Conservation (phyloP, 2,113 vertebrate species). For the Hippoglossus stenolepis region DNA sequence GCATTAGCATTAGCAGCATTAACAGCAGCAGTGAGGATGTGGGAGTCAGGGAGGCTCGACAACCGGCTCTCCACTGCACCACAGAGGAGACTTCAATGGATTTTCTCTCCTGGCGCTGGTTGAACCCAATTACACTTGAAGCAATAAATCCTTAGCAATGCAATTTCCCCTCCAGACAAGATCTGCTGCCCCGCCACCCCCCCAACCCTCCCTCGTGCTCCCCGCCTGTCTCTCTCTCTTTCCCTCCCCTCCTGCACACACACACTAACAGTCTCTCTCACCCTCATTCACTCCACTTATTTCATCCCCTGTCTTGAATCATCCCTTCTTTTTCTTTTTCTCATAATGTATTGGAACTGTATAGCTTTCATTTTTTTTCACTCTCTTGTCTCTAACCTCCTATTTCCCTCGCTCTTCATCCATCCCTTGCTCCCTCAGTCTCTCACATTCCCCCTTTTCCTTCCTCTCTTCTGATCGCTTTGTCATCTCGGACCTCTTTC, state of each 20-base stretch:
- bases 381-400: conserved; percentile 14
- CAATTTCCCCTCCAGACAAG: conserved; percentile 80
- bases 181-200: conserved; percentile 53
- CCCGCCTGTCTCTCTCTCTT: background rate
- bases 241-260: conserved; percentile 27
- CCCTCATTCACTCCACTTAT: conserved; percentile 27
- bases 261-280: conserved; percentile 7
- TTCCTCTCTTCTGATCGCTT: background rate
- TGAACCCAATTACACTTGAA: conserved; percentile 84
- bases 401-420: conserved; percentile 25
- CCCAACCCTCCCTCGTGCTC: conserved; percentile 8
- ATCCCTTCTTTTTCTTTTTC: background rate
- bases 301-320: conserved; percentile 28
- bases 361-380: conserved; percentile 6
- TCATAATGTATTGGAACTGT: conserved; percentile 3
- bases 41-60: conserved; percentile 51
- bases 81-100: conserved; percentile 70
- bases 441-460: conserved; percentile 21
- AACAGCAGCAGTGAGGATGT: conserved; percentile 20
- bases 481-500: background rate
- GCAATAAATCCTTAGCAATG: conserved; percentile 84
- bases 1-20: background rate
- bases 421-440: conserved; percentile 10
- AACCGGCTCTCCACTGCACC: conserved; percentile 43
- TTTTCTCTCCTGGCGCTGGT: conserved; percentile 78